Percentiles rank a stretch among this genome's conserved stretches.
Conservation (phyloP, 2,113 vertebrate species). For the Gobio gobio region DNA sequence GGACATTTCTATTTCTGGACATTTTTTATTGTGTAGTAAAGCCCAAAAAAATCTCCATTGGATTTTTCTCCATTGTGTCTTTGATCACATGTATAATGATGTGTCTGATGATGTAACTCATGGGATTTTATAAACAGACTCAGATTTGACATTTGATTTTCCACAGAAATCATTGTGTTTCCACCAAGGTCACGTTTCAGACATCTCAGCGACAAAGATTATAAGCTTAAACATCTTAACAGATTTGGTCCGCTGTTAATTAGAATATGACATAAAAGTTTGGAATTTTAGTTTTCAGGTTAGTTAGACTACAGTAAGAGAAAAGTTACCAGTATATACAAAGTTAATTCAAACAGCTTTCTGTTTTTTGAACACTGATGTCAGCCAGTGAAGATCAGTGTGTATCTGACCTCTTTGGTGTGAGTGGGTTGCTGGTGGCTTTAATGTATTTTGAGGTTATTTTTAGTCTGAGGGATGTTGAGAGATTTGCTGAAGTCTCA, state of each 20-base stretch:
- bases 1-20: neutral
- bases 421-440: neutral
- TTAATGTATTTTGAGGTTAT: conserved; percentile 55
- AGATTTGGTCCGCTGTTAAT: neutral
- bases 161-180: neutral
- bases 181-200: neutral
- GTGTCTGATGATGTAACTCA: conserved; percentile 6
- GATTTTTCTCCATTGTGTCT: neutral
- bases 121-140: neutral
- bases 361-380: neutral
- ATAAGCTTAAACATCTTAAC: neutral
- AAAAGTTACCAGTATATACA: neutral
- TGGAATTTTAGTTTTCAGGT: neutral
- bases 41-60: neutral
- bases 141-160: neutral
- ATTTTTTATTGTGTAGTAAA: neutral
- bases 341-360: neutral
- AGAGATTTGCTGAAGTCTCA: conserved; percentile 46
- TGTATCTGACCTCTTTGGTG: conserved; percentile 5
- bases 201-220: neutral
- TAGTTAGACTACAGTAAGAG: neutral
- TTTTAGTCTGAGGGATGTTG: conserved; percentile 43
- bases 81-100: conserved; percentile 3
- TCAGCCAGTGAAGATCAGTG: neutral
- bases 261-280: neutral